Evolutionary conservation across 2,888 invertebrate species (phyloP).

Genomic region (Orthosia gracilis): DNA sequence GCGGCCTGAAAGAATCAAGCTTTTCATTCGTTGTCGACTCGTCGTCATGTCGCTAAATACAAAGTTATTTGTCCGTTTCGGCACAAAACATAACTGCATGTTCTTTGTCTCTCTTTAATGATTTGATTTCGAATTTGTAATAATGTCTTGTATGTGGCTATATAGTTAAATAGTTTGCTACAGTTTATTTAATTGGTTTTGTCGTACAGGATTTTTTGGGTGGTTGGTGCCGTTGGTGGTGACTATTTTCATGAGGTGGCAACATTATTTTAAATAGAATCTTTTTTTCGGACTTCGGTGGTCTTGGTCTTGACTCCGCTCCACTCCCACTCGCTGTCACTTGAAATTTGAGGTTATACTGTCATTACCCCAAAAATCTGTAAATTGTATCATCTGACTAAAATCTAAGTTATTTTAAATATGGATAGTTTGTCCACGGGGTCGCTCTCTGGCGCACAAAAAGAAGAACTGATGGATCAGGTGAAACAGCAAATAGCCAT

Average conservation of each 20-base stretch:
- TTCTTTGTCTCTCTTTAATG: too few species aligned
- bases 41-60: too few species aligned
- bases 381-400: constrained; percentile 59
- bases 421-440: constrained; percentile 92
- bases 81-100: too few species aligned
- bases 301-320: neutral
- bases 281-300: constrained; percentile 43
- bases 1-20: too few species aligned
- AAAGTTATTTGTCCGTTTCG: too few species aligned
- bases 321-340: constrained; percentile 42
- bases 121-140: too few species aligned
- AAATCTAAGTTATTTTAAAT: constrained; percentile 62
- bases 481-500: constrained; percentile 98
- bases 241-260: constrained; percentile 17
- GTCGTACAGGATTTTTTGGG: too few species aligned
- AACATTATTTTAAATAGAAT: constrained; percentile 26
- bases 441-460: constrained; percentile 93
- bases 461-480: constrained; percentile 97
- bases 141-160: too few species aligned
- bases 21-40: too few species aligned
- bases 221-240: too few species aligned
- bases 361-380: constrained; percentile 63
- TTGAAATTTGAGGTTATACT: constrained; percentile 80
- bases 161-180: too few species aligned
- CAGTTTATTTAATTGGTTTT: too few species aligned